Percentiles rank a stretch among this genome's conserved stretches.
phyloP scores from a whole-genome alignment of 2,888 invertebrate species.

The Protophormia terraenovae region DNA sequence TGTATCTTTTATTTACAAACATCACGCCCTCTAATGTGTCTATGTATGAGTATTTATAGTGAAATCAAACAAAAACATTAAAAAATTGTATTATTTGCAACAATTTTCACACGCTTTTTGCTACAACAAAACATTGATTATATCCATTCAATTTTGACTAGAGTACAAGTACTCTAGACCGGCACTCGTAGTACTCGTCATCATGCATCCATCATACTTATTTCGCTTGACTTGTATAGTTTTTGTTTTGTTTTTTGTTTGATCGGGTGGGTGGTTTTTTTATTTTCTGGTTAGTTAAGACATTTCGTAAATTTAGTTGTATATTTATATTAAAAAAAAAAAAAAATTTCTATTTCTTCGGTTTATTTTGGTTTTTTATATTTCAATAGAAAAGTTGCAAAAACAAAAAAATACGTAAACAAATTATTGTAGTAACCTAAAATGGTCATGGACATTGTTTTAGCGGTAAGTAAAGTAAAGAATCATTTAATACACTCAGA shows the following conservation, averaged over 20 bases:
- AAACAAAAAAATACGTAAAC: slow-evolving; percentile 8
- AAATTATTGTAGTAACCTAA: slow-evolving; percentile 23
- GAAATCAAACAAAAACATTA: background rate
- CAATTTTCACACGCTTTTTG: slow-evolving; percentile 57
- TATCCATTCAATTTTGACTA: background rate
- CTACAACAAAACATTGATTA: slow-evolving; percentile 30
- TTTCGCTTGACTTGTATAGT: background rate
- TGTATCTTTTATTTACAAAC: slow-evolving; percentile 34
- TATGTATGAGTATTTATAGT: background rate
- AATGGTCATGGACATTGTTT: slow-evolving; percentile 29
- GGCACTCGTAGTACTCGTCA: background rate
- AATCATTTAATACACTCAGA: background rate
- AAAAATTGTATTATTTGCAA: slow-evolving; percentile 18
- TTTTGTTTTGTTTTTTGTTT: background rate
- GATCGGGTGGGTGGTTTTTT: slow-evolving; percentile 18
- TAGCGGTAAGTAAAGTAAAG: background rate
- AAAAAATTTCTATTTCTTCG: background rate
- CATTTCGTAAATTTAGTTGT: background rate
- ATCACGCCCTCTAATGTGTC: slow-evolving; percentile 54
- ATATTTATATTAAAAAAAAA: slow-evolving; percentile 3
- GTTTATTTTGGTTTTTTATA: background rate
- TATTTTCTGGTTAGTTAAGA: background rate
- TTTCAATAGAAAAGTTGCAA: background rate
- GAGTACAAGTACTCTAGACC: background rate
- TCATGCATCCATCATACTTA: background rate